Conservation (phyloP, 2,888 invertebrate genomes). For the Chymomyza procnemis region DNA sequence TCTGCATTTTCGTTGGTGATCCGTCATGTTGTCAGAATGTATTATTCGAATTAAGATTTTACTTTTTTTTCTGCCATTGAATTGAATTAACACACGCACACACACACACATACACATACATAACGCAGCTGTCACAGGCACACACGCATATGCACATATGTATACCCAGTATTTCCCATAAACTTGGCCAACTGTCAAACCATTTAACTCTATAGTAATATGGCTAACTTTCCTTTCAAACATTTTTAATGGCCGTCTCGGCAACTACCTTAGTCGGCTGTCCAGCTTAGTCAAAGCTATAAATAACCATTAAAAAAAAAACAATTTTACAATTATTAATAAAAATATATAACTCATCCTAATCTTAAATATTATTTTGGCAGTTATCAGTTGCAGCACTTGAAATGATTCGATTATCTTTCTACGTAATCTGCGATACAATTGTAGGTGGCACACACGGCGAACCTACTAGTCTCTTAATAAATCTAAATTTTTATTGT, state of each 20-base stretch:
- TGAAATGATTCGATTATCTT: neutral
- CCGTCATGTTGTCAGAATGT: constrained; percentile 80
- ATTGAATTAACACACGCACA: constrained; percentile 64
- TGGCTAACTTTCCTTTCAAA: neutral
- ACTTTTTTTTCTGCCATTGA: constrained; percentile 74
- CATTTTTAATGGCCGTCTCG: neutral
- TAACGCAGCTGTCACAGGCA: constrained; percentile 23
- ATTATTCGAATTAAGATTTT: constrained; percentile 79
- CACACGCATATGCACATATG: constrained; percentile 15
- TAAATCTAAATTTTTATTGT: neutral
- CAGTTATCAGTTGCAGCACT: neutral
- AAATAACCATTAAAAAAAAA: neutral
- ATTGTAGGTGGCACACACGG: neutral
- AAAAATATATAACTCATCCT: constrained; percentile 1
- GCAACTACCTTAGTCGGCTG: too few species aligned
- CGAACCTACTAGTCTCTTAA: neutral
- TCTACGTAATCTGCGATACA: neutral
- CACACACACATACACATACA: constrained; percentile 12
- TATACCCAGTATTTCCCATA: neutral
- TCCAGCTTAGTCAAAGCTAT: neutral
- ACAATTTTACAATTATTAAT: neutral
- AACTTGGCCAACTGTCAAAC: neutral
- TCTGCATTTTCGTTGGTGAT: constrained; percentile 77
- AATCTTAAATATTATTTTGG: neutral
- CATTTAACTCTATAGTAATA: neutral